Evolutionary conservation across 1,140 invertebrate genomes (phyloP).

Genomic region (Ladona fulva): DNA sequence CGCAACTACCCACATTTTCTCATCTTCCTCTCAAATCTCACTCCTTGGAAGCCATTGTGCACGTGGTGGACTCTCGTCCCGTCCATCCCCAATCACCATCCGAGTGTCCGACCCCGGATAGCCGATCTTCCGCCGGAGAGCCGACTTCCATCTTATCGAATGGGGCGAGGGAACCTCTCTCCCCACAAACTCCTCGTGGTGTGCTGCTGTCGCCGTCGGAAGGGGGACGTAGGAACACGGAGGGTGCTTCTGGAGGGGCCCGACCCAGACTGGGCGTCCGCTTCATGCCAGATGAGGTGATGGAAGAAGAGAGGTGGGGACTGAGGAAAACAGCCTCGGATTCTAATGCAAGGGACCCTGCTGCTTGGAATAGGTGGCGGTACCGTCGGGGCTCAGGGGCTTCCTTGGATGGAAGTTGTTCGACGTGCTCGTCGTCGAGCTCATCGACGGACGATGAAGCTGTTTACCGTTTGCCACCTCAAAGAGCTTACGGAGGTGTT

Average conservation of each 20-base stretch:
- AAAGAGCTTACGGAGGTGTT: slow-evolving; percentile 74
- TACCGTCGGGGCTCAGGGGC: slow-evolving; percentile 13
- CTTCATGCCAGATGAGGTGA: background rate
- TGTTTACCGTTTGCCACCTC: slow-evolving; percentile 68
- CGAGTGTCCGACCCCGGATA: no score
- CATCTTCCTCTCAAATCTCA: background rate
- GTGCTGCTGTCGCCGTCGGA: slow-evolving; percentile 11
- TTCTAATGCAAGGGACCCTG: background rate
- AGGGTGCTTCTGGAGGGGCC: background rate
- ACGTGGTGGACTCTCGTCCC: slow-evolving; percentile 23
- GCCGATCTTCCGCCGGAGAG: background rate
- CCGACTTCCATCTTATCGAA: background rate
- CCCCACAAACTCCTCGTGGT: slow-evolving; percentile 33
- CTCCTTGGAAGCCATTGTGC: slow-evolving; percentile 18
- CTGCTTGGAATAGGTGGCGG: background rate
- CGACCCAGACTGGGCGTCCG: background rate
- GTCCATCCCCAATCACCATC: slow-evolving; percentile 17
- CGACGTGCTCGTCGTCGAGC: slow-evolving; percentile 70
- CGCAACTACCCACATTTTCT: slow-evolving; percentile 25
- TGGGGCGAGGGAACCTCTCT: slow-evolving; percentile 20
- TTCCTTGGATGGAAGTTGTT: slow-evolving; percentile 44
- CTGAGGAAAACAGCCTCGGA: background rate
- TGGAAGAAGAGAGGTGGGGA: background rate
- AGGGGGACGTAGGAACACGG: slow-evolving; percentile 25
- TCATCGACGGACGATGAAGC: slow-evolving; percentile 73